Conservation (phyloP, 2,888 invertebrate genomes). For the Sisyra terminalis region DNA sequence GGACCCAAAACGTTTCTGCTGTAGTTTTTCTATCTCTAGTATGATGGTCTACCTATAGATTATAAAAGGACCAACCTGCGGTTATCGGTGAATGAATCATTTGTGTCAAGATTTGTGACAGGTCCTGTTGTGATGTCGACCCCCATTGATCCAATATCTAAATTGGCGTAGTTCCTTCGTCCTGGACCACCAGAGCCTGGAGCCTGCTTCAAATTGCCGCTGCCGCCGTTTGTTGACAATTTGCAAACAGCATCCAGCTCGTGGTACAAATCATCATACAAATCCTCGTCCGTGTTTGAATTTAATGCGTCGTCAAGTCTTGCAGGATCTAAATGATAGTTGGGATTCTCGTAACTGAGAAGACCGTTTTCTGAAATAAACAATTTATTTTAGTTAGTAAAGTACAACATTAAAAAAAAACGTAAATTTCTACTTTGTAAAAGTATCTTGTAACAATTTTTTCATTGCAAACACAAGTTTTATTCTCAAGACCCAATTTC, state of each 20-base stretch:
- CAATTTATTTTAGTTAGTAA: background rate
- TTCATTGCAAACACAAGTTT: no score
- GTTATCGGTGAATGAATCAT: slow-evolving; percentile 25
- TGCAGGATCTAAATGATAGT: slow-evolving; percentile 69
- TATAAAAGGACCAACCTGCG: slow-evolving; percentile 35
- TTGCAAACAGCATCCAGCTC: slow-evolving; percentile 40
- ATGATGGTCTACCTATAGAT: no score
- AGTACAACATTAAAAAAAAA: background rate
- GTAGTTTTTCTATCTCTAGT: no score
- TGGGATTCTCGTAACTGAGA: slow-evolving; percentile 81
- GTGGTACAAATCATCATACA: slow-evolving; percentile 58
- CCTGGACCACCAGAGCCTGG: slow-evolving; percentile 34
- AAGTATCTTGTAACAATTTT: background rate
- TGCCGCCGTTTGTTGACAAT: slow-evolving; percentile 29
- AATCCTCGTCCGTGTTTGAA: slow-evolving; percentile 39
- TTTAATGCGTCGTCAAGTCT: slow-evolving; percentile 60
- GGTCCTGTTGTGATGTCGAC: slow-evolving; percentile 46
- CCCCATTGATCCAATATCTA: slow-evolving; percentile 54
- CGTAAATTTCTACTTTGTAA: no score
- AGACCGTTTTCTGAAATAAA: slow-evolving; percentile 67
- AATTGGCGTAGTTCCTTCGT: slow-evolving; percentile 45
- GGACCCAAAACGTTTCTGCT: no score
- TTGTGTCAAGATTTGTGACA: slow-evolving; percentile 28
- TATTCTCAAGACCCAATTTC: no score
- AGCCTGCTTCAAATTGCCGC: slow-evolving; percentile 31